These are phyloP conservation scores for Diabrotica balteata DNA, from an alignment of 2,888 invertebrate genomes.

Conservation along the genomic window DNA sequence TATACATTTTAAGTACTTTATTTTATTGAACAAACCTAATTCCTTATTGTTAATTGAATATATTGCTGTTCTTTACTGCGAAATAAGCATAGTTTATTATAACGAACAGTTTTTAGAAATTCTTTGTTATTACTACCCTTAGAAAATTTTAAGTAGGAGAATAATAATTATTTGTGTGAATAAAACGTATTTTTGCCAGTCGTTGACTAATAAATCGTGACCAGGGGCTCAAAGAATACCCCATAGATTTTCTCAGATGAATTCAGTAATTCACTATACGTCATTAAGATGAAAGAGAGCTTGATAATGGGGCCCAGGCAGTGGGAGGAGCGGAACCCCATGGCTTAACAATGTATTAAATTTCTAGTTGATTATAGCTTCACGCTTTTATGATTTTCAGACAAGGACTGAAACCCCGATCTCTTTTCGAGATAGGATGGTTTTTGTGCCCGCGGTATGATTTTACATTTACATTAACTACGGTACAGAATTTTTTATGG, in stretches of 20 bases:
- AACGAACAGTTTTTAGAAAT: too few relatives aligned
- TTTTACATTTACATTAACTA: constrained; percentile 21
- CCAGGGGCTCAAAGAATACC: constrained; percentile 41
- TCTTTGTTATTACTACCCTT: not conserved
- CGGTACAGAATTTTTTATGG: constrained; percentile 16
- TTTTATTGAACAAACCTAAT: too few relatives aligned
- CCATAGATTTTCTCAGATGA: constrained; percentile 43
- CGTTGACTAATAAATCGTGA: constrained; percentile 18
- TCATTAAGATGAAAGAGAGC: constrained; percentile 47
- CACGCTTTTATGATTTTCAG: constrained; percentile 52
- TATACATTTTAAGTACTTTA: too few relatives aligned
- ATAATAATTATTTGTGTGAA: constrained; percentile 29
- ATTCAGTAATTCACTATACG: constrained; percentile 46
- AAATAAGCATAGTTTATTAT: too few relatives aligned
- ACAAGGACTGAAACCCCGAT: constrained; percentile 21
- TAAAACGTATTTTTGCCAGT: constrained; percentile 15
- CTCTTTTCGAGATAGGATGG: constrained; percentile 20
- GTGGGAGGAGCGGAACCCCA: constrained; percentile 49
- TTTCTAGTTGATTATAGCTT: constrained; percentile 53
- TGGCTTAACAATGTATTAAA: constrained; percentile 52
- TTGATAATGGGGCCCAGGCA: constrained; percentile 31
- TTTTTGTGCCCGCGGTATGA: constrained; percentile 22
- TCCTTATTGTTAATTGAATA: too few relatives aligned
- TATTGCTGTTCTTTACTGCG: too few relatives aligned
- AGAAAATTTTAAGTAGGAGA: constrained; percentile 8